Evolutionary conservation across 2,797 vertebrate genomes (phyloP).

Genomic region (Oreochromis mossambicus): DNA sequence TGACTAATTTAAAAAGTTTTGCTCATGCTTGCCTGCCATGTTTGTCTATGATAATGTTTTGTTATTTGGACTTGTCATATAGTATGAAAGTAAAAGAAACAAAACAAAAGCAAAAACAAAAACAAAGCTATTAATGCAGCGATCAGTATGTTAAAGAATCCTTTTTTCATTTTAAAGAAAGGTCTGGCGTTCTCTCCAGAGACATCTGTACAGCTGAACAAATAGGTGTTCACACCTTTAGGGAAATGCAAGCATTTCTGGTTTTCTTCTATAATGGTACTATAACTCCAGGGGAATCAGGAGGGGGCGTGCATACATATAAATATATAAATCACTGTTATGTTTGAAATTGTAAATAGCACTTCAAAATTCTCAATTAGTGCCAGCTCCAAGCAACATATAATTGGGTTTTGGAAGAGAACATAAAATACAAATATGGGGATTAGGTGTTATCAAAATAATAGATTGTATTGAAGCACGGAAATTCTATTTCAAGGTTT

Average conservation of each 20-base stretch:
- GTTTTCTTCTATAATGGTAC: background rate
- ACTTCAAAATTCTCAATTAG: constrained; percentile 15
- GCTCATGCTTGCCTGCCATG: constrained; percentile 5
- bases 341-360: constrained; percentile 21
- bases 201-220: background rate
- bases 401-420: constrained; percentile 14
- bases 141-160: background rate
- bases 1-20: constrained; percentile 19
- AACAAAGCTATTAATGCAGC: background rate
- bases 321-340: background rate
- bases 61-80: constrained; percentile 10
- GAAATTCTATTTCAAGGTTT: constrained; percentile 15
- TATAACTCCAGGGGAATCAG: background rate
- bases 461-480: background rate
- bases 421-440: background rate
- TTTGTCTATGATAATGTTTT: background rate
- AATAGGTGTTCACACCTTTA: background rate
- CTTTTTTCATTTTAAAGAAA: background rate
- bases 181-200: background rate
- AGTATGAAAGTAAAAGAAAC: background rate
- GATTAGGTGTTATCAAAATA: constrained; percentile 15
- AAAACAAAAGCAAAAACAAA: background rate
- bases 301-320: background rate
- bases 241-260: background rate
- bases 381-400: constrained; percentile 14